Conservation (phyloP, 2,888 invertebrate species). For the Bembecia ichneumoniformis region DNA sequence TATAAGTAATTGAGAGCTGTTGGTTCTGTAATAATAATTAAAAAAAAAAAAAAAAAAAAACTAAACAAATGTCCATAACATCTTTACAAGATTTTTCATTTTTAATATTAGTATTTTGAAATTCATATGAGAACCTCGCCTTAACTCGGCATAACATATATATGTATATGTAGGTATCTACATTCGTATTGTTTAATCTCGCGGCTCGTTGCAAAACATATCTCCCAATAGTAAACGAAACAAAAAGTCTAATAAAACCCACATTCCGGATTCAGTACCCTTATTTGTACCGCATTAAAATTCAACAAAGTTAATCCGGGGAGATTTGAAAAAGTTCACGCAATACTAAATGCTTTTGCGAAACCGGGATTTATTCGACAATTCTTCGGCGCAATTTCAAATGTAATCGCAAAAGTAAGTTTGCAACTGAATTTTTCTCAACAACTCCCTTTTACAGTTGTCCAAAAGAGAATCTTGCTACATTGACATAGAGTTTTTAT, state of each 20-base stretch:
- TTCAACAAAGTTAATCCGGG: not conserved
- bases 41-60: too few relatives aligned
- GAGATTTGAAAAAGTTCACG: not conserved
- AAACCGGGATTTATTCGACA: not conserved
- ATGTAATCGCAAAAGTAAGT: not conserved
- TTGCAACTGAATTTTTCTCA: not conserved
- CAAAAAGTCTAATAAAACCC: not conserved
- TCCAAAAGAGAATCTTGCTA: not conserved
- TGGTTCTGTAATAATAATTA: too few relatives aligned
- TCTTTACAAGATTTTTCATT: too few relatives aligned
- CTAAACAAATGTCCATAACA: too few relatives aligned
- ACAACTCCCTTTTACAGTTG: not conserved
- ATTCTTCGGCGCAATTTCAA: not conserved
- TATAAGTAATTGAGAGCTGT: too few relatives aligned
- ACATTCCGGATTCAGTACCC: not conserved
- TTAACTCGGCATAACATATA: too few relatives aligned
- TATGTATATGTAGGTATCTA: too few relatives aligned
- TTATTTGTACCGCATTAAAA: not conserved
- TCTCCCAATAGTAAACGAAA: not conserved
- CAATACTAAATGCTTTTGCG: not conserved
- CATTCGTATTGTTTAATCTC: not conserved
- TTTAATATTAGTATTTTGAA: too few relatives aligned
- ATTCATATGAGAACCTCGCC: too few relatives aligned
- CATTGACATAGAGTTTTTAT: not conserved
- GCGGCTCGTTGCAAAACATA: not conserved